Base-by-base conservation (phyloP, 1,140 invertebrate species). In the Phortica variegata region DNA sequence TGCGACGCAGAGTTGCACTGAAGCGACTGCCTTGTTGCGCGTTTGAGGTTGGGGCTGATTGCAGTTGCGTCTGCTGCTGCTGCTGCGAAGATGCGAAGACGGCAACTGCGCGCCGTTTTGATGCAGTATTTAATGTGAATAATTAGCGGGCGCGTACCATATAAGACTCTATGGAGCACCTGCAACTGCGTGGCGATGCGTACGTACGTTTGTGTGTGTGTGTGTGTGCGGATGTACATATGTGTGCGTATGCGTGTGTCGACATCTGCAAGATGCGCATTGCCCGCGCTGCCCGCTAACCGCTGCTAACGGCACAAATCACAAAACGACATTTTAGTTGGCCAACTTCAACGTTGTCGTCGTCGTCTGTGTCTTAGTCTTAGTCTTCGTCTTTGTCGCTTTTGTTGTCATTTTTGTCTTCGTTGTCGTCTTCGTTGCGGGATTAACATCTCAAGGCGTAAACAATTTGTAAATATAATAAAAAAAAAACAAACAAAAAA, bases 381-480 rank as follows among this genome's bases (percentile, higher is more conserved):
- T 50, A 41, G 49, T 44, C 41, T 54, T 41, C 21, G 6, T 19
- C 18, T 34, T 29, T 38, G 21, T 18, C 8, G 17, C 13, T 42
- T 26, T 21, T 47, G 48, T 59, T 56, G 61, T 57, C 54, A 53
- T 58, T 47, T 57, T 26, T 40, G 49, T 10, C n/a, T n/a, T n/a
- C 33, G 33, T 34, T 34, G 33, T 13, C 36, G 36, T 9, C 36
- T 6, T 17, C 8, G 36, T 18, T 16, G 36, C 18, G 16, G 36
- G 63, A 68, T 68, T 68, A 63, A 68, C 65, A 68, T 68, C 63
- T 69, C 63, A 65, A 65, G 65, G 63, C 63, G 63, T 68, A 68
- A 68, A 68, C 63, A 68, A 68, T 68, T 68, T 68, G 63, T 68
- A 68, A 68, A 68, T 68, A 69, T 69, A 68, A 68, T 69, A n/a